Evolutionary conservation across 2,888 invertebrate genomes (phyloP), one percentile per base, ranked within the genome.

Genomic region (Zele albiditarsus): DNA sequence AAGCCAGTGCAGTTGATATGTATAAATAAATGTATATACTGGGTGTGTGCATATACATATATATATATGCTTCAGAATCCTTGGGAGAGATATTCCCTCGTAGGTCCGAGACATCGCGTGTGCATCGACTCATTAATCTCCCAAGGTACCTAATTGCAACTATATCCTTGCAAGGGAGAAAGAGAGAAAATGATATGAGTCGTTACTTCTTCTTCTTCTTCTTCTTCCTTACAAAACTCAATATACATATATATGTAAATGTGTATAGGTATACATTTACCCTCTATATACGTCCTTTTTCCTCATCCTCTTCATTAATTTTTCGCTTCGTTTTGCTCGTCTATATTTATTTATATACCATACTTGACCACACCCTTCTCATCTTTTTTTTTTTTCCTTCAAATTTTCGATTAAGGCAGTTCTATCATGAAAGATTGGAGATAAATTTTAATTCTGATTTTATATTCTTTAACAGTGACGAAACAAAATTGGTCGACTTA

Each of bases 51-150:
- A 70, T 33, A 71, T 71, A 14, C 27, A 23, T 42, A 25, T 27
- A 28, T 20, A 46, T 16, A 10, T 33, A 31, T 31, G 27, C 31
- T 38, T 23, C 8, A 33, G 62, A 67, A 31, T 60, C 42, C 25
- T 53, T 58, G 31, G 65, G n/a, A 58, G 60, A 31, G 71, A 28
- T 49, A 27, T 63, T 20, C 20, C 12, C 75, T 81, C 82, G 83
- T 84, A 81, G 83, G 68, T 57, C 68, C 57, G 28, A 57, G 16
- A 57, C 84, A 86, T 84, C 82, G 82, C 84, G 83, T 82, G 82
- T 82, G 84, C 85, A 85, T 84, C 86, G 85, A 82, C 85, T 87
- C 86, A 86, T 87, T 87, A 87, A 87, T 87, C 87, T 87, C 84
- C 79, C 71, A 80, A 82, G 78, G 85, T 86, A 46, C 46, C 53